Evolutionary conservation across 2,113 vertebrate genomes (phyloP).

Genomic region (Corythaeola cristata): DNA sequence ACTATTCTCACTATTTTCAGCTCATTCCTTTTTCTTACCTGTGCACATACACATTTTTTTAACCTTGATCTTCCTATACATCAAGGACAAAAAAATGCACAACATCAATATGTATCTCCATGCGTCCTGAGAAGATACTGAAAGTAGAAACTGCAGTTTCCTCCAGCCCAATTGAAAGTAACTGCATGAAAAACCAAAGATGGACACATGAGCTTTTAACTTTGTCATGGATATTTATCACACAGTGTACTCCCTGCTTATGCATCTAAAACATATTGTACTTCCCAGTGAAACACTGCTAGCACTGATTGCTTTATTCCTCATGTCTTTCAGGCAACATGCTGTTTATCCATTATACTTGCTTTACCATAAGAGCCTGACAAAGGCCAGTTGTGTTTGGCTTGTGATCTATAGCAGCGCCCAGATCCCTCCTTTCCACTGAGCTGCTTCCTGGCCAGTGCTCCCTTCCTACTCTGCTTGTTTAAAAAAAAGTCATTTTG

Average conservation of each 20-base stretch:
- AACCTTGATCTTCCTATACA: background rate
- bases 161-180: background rate
- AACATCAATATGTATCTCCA: background rate
- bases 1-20: background rate
- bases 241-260: background rate
- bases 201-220: background rate
- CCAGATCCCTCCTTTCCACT: background rate
- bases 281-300: background rate
- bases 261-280: background rate
- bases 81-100: background rate
- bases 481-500: background rate
- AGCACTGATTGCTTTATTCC: background rate
- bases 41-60: background rate
- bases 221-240: background rate
- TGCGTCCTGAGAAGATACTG: background rate
- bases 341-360: background rate
- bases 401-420: background rate
- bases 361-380: background rate
- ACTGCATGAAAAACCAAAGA: background rate
- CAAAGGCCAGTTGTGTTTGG: background rate
- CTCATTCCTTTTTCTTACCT: background rate
- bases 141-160: background rate
- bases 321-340: background rate
- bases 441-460: background rate
- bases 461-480: rapidly evolving